These are phyloP conservation scores for Plagodis dolabraria DNA, from an alignment of 2,888 invertebrate genomes.

Conservation along the genomic window DNA sequence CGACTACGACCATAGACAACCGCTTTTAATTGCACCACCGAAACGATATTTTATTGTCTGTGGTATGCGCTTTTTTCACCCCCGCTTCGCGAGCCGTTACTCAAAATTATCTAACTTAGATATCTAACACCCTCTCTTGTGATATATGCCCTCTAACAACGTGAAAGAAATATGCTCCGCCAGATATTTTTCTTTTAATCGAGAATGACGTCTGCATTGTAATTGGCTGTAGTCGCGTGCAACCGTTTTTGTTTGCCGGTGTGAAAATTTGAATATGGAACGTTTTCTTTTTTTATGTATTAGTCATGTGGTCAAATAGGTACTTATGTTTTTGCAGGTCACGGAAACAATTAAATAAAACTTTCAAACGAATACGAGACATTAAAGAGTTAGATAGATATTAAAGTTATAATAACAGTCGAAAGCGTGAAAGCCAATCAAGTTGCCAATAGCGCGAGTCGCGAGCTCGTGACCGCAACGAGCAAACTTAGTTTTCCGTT, in stretches of 20 bases:
- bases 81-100: constrained; percentile 65
- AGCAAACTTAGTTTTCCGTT: constrained; percentile 71
- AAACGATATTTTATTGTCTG: constrained; percentile 76
- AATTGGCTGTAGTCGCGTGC: constrained; percentile 52
- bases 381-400: background rate
- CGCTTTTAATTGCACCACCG: constrained; percentile 77
- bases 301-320: constrained; percentile 22
- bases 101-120: constrained; percentile 81
- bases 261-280: constrained; percentile 40
- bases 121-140: constrained; percentile 63
- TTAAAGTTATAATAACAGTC: constrained; percentile 6
- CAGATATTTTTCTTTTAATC: constrained; percentile 64
- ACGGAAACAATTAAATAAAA: background rate
- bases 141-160: constrained; percentile 70
- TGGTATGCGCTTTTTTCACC: constrained; percentile 67
- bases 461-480: constrained; percentile 61
- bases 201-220: constrained; percentile 61
- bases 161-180: constrained; percentile 59
- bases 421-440: constrained; percentile 22
- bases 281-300: constrained; percentile 26
- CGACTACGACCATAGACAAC: constrained; percentile 42
- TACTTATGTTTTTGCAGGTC: constrained; percentile 6
- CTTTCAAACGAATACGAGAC: constrained; percentile 1
- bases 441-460: constrained; percentile 49
- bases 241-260: constrained; percentile 43